Percentiles rank a stretch among this genome's conserved stretches.
Evolutionary conservation across 1,140 invertebrate genomes (phyloP).

Genomic region (Bombus cullumanus): DNA sequence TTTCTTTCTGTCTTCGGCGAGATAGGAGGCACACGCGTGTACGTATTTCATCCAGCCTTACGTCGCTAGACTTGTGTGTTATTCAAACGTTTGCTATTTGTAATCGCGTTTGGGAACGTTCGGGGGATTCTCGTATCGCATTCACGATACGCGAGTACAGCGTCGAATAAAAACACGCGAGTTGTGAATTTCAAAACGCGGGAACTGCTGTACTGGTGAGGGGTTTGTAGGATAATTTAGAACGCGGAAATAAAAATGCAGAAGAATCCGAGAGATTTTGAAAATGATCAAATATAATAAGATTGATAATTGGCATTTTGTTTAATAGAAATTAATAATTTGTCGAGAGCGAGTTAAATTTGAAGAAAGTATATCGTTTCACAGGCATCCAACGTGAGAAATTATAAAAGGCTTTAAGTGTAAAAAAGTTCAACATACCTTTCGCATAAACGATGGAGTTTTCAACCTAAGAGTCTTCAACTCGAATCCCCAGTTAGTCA

Average conservation of each 20-base stretch:
- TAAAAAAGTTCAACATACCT: too few relatives aligned
- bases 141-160: not conserved
- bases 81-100: conserved; percentile 23
- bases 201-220: not conserved
- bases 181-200: not conserved
- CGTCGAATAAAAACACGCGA: not conserved
- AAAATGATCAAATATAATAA: not conserved
- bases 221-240: not conserved
- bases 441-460: too few relatives aligned
- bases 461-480: too few relatives aligned
- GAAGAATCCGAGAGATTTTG: not conserved
- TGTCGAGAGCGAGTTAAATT: not conserved
- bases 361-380: not conserved
- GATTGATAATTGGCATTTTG: not conserved
- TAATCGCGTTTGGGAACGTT: not conserved
- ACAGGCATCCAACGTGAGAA: too few relatives aligned
- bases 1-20: conserved; percentile 21
- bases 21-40: conserved; percentile 20
- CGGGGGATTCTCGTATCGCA: not conserved
- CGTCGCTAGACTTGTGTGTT: not conserved
- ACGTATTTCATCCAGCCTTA: not conserved
- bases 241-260: not conserved
- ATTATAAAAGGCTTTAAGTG: too few relatives aligned
- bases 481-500: not conserved
- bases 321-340: not conserved